Percentiles rank a stretch among this genome's conserved stretches.
Conservation (phyloP, 2,797 vertebrate species). For the Naso thynnoides region DNA sequence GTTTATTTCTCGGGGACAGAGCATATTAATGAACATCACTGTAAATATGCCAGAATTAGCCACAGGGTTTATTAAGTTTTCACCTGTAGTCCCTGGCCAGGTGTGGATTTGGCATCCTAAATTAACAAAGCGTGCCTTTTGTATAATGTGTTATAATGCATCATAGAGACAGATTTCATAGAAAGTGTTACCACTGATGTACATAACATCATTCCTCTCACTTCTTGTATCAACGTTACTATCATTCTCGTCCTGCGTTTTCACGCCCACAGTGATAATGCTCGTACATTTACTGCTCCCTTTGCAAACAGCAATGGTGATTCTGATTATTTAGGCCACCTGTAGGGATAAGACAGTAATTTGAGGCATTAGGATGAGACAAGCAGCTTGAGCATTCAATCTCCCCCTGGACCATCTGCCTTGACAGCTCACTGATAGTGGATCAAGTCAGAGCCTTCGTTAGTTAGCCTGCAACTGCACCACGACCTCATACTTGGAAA, state of each 20-base stretch:
- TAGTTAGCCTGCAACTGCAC: slow-evolving; percentile 24
- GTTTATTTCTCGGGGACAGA: too few relatives aligned
- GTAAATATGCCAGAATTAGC: too few relatives aligned
- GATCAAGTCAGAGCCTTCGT: slow-evolving; percentile 67
- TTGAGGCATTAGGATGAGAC: slow-evolving; percentile 61
- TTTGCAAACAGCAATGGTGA: background rate
- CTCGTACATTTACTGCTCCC: background rate
- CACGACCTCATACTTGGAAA: background rate
- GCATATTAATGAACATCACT: too few relatives aligned
- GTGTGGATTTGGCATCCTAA: too few relatives aligned
- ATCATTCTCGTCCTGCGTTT: background rate
- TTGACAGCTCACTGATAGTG: slow-evolving; percentile 64
- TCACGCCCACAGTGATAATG: background rate
- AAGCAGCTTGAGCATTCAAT: slow-evolving; percentile 65
- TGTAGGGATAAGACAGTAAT: slow-evolving; percentile 51
- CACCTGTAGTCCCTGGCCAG: too few relatives aligned
- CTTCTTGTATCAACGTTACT: background rate
- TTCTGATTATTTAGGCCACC: slow-evolving; percentile 56
- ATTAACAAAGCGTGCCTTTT: too few relatives aligned
- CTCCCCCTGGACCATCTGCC: slow-evolving; percentile 69
- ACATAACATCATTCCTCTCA: too few relatives aligned
- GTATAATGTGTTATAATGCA: too few relatives aligned
- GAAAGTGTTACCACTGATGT: too few relatives aligned
- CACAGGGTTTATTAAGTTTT: too few relatives aligned
- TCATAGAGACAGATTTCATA: too few relatives aligned